Conservation (phyloP, 2,113 vertebrate species). For the Anolis carolinensis region DNA sequence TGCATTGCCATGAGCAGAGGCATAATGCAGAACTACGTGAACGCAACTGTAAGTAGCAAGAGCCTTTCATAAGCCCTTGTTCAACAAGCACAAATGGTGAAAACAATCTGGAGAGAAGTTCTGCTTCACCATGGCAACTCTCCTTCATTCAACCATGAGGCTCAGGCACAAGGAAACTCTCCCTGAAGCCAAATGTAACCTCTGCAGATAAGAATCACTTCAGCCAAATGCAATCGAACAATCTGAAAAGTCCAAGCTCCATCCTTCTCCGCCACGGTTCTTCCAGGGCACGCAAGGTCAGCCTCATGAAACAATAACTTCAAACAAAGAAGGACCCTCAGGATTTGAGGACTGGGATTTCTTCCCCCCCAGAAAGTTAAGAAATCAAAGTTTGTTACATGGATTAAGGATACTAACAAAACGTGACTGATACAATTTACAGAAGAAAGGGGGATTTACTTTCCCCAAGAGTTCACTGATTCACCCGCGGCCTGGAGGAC, state of each 20-base stretch:
- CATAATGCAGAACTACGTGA: neutral
- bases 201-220: conserved; percentile 46
- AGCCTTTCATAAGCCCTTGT: neutral
- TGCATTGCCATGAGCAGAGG: neutral
- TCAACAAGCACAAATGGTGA: neutral
- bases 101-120: neutral
- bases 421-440: conserved; percentile 51
- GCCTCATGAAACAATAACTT: conserved; percentile 60
- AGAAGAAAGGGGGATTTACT: no score
- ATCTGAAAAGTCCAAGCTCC: conserved; percentile 35
- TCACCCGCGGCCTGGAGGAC: no score
- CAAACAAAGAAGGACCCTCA: conserved; percentile 50
- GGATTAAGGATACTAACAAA: neutral
- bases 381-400: conserved; percentile 62
- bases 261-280: conserved; percentile 37
- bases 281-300: conserved; percentile 56
- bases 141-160: neutral
- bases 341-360: conserved; percentile 40
- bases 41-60: neutral
- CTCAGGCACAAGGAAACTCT: conserved; percentile 17
- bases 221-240: conserved; percentile 52
- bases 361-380: conserved; percentile 56
- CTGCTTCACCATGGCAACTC: neutral
- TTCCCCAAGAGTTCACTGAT: no score
- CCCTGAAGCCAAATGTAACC: conserved; percentile 26